phyloP scores from a whole-genome alignment of 2,888 invertebrate genomes.

The Anagyrus pseudococci region DNA sequence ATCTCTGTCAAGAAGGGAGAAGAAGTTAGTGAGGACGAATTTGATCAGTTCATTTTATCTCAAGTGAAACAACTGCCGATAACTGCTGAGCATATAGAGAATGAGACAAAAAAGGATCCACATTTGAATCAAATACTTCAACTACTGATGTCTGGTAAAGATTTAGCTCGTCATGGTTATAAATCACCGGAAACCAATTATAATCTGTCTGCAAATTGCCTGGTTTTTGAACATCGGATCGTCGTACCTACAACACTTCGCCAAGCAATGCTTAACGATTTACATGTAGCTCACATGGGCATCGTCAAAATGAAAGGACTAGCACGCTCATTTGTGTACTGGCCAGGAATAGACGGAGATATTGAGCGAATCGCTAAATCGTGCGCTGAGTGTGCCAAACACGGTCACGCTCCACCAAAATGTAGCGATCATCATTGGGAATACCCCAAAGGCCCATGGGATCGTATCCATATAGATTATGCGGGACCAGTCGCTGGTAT shows the following conservation, averaged over 20 bases:
- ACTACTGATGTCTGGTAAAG: not conserved
- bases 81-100: not conserved
- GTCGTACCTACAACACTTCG: conserved; percentile 13
- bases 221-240: conserved; percentile 23
- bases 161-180: not conserved
- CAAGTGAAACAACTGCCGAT: not conserved
- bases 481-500: conserved; percentile 11
- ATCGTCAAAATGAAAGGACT: conserved; percentile 30
- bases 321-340: conserved; percentile 27
- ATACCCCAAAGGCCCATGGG: conserved; percentile 19
- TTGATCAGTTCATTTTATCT: not conserved
- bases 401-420: conserved; percentile 26
- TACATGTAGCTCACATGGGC: conserved; percentile 24
- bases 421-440: conserved; percentile 27
- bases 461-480: conserved; percentile 28
- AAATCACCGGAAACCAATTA: conserved; percentile 26
- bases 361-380: conserved; percentile 24
- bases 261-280: conserved; percentile 8
- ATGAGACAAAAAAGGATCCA: not conserved
- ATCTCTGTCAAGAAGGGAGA: not conserved
- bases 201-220: conserved; percentile 1
- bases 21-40: not conserved
- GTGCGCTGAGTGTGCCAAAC: conserved; percentile 21
- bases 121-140: not conserved
- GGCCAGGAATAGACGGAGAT: conserved; percentile 29